Percentiles rank a stretch among this genome's conserved stretches.
Evolutionary conservation across 2,888 invertebrate species (phyloP).

Genomic region (Machimus atricapillus): DNA sequence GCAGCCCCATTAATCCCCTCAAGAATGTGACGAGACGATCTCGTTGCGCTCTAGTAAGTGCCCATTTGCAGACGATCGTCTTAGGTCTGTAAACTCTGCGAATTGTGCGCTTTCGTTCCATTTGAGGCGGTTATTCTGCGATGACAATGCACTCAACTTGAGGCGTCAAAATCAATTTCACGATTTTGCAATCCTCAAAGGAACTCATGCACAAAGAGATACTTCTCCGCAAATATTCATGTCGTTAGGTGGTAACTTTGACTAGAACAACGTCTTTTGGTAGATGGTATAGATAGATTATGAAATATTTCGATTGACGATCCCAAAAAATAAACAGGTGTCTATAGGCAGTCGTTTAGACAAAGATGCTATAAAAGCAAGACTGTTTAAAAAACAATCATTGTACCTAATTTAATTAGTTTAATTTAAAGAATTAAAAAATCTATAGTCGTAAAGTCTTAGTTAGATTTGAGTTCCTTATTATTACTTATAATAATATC

Average conservation of each 20-base stretch:
- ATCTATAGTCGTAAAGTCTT: too few relatives aligned
- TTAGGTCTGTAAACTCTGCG: neutral
- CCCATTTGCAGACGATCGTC: neutral
- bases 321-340: neutral
- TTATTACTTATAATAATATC: too few relatives aligned
- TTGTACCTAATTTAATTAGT: too few relatives aligned
- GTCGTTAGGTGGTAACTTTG: neutral
- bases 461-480: too few relatives aligned
- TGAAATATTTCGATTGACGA: neutral
- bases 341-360: neutral
- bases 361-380: neutral
- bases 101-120: neutral
- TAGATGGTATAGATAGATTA: neutral
- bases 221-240: neutral
- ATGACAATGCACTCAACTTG: neutral
- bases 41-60: neutral
- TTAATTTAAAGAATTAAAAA: too few relatives aligned
- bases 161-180: neutral
- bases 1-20: neutral
- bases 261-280: neutral
- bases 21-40: neutral
- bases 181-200: neutral
- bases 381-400: too few relatives aligned
- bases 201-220: neutral
- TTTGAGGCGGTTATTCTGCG: neutral